These are phyloP conservation scores for Antheraea assamensis DNA, from an alignment of 2,888 invertebrate genomes.

Conservation along the genomic window DNA sequence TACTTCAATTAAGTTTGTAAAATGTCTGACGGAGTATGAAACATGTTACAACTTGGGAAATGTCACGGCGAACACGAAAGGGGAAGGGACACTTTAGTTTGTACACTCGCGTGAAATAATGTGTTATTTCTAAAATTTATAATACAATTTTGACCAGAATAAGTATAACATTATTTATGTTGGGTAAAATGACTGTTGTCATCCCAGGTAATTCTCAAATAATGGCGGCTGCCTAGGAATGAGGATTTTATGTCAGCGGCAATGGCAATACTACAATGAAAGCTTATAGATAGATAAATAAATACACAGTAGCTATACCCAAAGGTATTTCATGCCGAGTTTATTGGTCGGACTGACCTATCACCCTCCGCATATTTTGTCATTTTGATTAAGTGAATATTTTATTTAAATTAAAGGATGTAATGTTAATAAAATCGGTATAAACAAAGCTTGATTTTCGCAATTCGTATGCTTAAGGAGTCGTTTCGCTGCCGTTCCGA, in stretches of 20 bases:
- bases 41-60: background rate
- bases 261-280: background rate
- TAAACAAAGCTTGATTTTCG: background rate
- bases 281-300: background rate
- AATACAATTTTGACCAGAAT: too few species aligned
- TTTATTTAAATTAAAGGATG: slow-evolving; percentile 5
- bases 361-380: background rate
- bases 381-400: background rate
- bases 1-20: background rate
- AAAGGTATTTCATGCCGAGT: background rate
- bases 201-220: background rate
- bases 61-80: background rate
- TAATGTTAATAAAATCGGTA: background rate
- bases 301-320: too few species aligned
- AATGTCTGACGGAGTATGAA: background rate
- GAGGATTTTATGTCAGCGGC: background rate
- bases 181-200: background rate
- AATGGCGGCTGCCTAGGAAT: background rate
- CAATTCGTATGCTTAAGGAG: background rate
- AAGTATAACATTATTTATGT: background rate
- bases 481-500: background rate
- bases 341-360: background rate
- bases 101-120: background rate
- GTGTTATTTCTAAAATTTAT: background rate
- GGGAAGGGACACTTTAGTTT: too few species aligned